Percentiles rank a stretch among this genome's conserved stretches.
These are phyloP conservation scores for Corydoras sp. DNA, from an alignment of 2,113 vertebrate species.

Conservation along the genomic window DNA sequence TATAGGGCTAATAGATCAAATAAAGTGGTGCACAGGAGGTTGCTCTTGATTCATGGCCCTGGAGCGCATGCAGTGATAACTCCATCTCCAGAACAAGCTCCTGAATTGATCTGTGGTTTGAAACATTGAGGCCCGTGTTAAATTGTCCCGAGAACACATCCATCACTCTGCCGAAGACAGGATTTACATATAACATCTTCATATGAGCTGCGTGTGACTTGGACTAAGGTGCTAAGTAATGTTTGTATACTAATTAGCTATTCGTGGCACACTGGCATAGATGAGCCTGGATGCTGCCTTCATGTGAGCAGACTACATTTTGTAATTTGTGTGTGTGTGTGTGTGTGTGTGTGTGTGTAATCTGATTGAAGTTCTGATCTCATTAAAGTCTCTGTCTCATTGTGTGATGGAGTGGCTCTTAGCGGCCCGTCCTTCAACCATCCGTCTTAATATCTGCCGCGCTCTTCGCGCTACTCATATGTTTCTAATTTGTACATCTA, in stretches of 20 bases:
- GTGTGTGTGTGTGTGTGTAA: slow-evolving; percentile 15
- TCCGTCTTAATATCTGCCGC: slow-evolving; percentile 26
- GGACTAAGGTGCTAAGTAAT: no score
- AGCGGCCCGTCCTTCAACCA: slow-evolving; percentile 5
- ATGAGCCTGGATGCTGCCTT: neutral
- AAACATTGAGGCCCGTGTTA: neutral
- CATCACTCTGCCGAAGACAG: neutral
- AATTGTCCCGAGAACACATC: neutral
- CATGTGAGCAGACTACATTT: neutral
- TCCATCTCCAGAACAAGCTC: neutral
- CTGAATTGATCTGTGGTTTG: neutral
- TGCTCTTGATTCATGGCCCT: no score
- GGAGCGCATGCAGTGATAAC: neutral
- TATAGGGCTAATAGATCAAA: no score
- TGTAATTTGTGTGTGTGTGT: slow-evolving; percentile 3
- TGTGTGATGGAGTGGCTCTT: slow-evolving; percentile 21
- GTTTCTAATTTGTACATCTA: neutral
- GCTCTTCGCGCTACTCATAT: neutral
- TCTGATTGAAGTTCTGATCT: slow-evolving; percentile 27
- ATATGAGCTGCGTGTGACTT: no score
- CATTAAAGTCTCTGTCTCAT: slow-evolving; percentile 9
- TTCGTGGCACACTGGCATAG: neutral
- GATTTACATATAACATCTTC: neutral
- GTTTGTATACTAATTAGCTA: neutral
- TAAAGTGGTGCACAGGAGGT: no score